Evolutionary conservation across 2,888 invertebrate genomes (phyloP), one percentile per base, ranked within the genome.

Genomic region (Watsonalla binaria): DNA sequence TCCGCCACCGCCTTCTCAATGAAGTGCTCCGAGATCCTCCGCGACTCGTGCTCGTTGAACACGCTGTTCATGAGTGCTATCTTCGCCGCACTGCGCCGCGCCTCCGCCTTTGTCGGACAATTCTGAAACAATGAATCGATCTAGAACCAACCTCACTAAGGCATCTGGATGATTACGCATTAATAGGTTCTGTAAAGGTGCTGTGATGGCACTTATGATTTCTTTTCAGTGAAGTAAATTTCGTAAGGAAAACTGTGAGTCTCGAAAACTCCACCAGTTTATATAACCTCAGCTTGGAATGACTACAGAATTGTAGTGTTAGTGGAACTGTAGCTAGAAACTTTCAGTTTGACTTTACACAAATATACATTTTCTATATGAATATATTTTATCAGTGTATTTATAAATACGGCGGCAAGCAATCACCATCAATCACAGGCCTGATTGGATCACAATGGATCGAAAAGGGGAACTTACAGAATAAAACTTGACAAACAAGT

Each of bases 11-110:
- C 98, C 85, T 97, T 97, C 80, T 97, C 96, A 54, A 98, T 97
- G 81, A 98, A 98, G 75, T 97, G 97, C 76, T 98, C 97, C 6
- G 97, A 96, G 71, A 98, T 98, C 67, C 96, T 93, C 55, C 98
- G 91, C 1, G 97, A 97, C 46, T 98, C 98, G 84, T 98, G 98
- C 75, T 98, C 98, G 81, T 98, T 98, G 86, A 98, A 98, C 51
- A 98, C 97, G 8, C 97, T 98, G 90, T 98, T 98, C 98, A 98
- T 98, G 14, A 98, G 91, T 0, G 98, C 98, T 65, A 98, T 98
- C 91, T 98, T 98, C 0, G 98, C 98, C 0, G 98, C 97, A 72
- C 98, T 98, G 66, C 98, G 92, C 47, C 98, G 92, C 5, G 98
- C 98, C 80, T 98, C 98, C 6, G 98, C 98, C 84, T 98, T 98